Base-by-base conservation (phyloP, 1,140 invertebrate species). In the Eueides isabella region DNA sequence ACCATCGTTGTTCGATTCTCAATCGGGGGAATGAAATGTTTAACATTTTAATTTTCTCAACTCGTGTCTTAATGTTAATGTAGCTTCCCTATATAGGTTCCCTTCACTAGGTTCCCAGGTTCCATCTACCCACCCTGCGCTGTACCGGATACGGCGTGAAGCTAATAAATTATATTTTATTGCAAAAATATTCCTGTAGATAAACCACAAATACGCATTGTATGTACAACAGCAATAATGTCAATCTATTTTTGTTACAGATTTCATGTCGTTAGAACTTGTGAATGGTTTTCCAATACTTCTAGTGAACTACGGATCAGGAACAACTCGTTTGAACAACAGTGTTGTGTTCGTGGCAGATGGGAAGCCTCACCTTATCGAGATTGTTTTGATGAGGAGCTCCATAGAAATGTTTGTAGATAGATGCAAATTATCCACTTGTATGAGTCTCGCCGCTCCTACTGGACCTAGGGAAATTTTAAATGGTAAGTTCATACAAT, bases 181-280 rank as follows among this genome's bases (percentile, higher is more conserved):
- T n/a, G n/a, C n/a, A n/a, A n/a, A n/a, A n/a, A n/a, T n/a, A n/a
- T n/a, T n/a, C n/a, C n/a, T n/a, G n/a, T n/a, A n/a, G n/a, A n/a
- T n/a, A n/a, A n/a, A n/a, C n/a, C n/a, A n/a, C n/a, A n/a, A n/a
- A n/a, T n/a, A n/a, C n/a, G n/a, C n/a, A n/a, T n/a, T n/a, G n/a
- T n/a, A n/a, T n/a, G n/a, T n/a, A n/a, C n/a, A n/a, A n/a, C 14
- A 38, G n/a, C 16, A 44, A 26, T 55, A 55, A 55, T 23, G n/a
- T n/a, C n/a, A n/a, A 55, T 55, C 26, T 38, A 12, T 6, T 61
- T 69, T 79, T 81, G 71, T 81, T 81, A 62, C 92, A 93, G 99
- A 99, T 94, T 99, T 99, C 86, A 96, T 99, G 91, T 96, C 98
- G 0, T 81, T 99, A 48, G 98, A 99, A 90, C 90, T 99, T 29